These are phyloP conservation scores for Cabera pusaria DNA, from an alignment of 2,888 invertebrate species.

Conservation along the genomic window DNA sequence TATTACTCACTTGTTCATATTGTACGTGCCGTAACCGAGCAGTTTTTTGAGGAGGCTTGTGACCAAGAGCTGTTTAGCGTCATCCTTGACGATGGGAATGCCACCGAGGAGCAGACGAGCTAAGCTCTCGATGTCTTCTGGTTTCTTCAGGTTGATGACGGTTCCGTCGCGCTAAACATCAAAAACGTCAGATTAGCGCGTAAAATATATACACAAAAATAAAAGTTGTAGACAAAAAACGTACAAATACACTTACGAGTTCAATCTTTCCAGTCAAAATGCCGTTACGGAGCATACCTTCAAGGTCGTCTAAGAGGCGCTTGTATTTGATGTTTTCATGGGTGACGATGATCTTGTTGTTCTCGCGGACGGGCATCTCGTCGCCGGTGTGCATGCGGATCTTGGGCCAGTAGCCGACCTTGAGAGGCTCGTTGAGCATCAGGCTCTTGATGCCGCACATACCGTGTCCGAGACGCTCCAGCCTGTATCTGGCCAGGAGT, in stretches of 20 bases:
- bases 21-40: conserved; percentile 63
- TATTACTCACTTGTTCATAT: conserved; percentile 63
- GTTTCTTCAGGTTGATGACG: conserved; percentile 84
- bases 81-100: conserved; percentile 77
- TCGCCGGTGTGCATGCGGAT: conserved; percentile 81
- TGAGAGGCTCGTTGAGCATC: conserved; percentile 66
- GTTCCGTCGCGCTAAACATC: conserved; percentile 79
- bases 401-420: conserved; percentile 83
- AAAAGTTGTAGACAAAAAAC: conserved; percentile 3
- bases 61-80: conserved; percentile 78
- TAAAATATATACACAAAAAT: conserved; percentile 1
- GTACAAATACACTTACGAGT: conserved; percentile 50
- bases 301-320: conserved; percentile 62
- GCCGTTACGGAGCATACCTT: conserved; percentile 79
- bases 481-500: conserved; percentile 82
- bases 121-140: conserved; percentile 86
- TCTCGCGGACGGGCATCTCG: conserved; percentile 81
- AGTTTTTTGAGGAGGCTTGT: conserved; percentile 61
- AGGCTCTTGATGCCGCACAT: conserved; percentile 77
- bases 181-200: conserved; percentile 1
- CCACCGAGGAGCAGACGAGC: conserved; percentile 87
- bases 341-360: conserved; percentile 55
- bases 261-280: conserved; percentile 64
- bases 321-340: conserved; percentile 56
- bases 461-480: conserved; percentile 75